Conservation (phyloP, 2,113 vertebrate species). For the Cygnus buccinator region DNA sequence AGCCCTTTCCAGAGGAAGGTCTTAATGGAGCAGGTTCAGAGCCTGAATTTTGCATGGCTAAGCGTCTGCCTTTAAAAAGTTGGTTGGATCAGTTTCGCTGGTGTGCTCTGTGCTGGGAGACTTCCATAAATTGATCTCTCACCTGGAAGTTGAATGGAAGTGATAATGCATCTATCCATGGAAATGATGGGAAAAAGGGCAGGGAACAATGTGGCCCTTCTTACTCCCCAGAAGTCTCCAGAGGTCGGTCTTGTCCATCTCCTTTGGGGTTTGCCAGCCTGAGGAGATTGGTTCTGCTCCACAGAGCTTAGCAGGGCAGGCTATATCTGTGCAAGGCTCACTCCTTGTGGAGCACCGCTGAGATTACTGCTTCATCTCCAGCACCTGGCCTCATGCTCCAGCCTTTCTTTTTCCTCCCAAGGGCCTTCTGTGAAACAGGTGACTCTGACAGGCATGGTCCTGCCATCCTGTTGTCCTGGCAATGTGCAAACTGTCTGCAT, state of each 20-base stretch:
- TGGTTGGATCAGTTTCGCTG: not conserved
- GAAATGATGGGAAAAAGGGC: not conserved
- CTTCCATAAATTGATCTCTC: not conserved
- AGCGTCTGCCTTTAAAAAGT: not conserved
- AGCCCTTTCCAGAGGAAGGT: not conserved
- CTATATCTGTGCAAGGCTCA: not conserved
- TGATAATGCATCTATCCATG: not conserved
- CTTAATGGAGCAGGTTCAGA: not conserved
- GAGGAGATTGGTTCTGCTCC: not conserved
- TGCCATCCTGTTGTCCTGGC: not conserved
- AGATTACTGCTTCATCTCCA: not conserved
- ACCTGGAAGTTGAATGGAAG: not conserved
- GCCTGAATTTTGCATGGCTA: not conserved
- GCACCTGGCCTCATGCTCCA: not conserved
- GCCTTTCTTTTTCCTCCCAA: not conserved
- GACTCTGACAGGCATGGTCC: not conserved
- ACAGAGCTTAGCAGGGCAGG: not conserved
- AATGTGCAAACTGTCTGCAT: not conserved
- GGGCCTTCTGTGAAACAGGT: not conserved
- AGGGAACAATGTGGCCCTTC: not conserved
- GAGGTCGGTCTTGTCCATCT: not conserved
- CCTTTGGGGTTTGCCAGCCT: not conserved
- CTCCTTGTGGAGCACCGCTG: not conserved
- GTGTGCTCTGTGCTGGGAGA: not conserved
- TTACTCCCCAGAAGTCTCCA: fast-evolving